These are phyloP conservation scores for Pygocentrus nattereri DNA, from an alignment of 2,797 vertebrate genomes.

Conservation along the genomic window DNA sequence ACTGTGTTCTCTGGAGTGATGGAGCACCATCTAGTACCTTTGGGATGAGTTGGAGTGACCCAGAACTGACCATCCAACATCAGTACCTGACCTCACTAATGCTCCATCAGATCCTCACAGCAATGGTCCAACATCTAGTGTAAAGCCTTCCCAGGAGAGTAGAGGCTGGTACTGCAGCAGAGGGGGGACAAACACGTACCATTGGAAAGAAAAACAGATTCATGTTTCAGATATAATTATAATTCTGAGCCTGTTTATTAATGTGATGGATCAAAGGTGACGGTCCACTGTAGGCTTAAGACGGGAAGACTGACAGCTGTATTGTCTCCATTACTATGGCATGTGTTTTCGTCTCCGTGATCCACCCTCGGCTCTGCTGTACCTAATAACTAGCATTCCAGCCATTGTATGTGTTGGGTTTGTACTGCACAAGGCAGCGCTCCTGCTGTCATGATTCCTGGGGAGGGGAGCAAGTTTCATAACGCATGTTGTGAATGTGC, in stretches of 20 bases:
- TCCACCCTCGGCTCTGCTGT: neutral
- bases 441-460: neutral
- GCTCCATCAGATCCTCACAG: no score
- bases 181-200: no score
- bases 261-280: neutral
- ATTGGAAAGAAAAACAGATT: no score
- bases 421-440: neutral
- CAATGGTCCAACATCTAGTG: no score
- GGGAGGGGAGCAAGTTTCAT: neutral
- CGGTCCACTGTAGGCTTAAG: neutral
- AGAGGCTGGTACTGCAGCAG: no score
- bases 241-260: neutral
- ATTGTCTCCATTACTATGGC: neutral
- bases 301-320: slow-evolving; percentile 13
- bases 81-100: no score
- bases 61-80: no score
- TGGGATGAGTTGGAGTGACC: no score
- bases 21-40: no score
- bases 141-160: no score
- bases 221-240: neutral
- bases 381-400: neutral
- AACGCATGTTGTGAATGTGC: neutral
- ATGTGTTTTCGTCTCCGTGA: neutral
- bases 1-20: no score
- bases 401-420: neutral